phyloP scores from a whole-genome alignment of 2,888 invertebrate genomes.

The Troglohyphantes excavatus region DNA sequence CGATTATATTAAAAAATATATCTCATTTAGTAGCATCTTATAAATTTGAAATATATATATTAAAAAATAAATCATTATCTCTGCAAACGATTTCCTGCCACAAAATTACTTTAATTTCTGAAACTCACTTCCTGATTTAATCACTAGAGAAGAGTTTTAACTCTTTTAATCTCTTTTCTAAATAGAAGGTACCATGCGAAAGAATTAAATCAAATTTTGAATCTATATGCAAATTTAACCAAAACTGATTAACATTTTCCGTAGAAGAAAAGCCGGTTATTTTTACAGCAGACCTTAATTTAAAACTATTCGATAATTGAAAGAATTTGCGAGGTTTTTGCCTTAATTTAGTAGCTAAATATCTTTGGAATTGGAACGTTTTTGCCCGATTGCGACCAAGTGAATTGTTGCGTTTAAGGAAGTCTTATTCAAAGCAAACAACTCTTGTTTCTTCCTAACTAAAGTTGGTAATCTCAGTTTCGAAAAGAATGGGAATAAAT shows the following conservation, averaged over 20 bases:
- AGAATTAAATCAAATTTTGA: conserved; percentile 24
- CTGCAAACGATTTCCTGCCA: too few relatives aligned
- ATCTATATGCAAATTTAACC: conserved; percentile 50
- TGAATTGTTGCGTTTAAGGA: conserved; percentile 27
- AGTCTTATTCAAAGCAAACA: conserved; percentile 2
- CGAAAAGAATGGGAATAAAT: conserved; percentile 26
- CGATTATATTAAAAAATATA: too few relatives aligned
- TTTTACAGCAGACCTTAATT: conserved; percentile 35
- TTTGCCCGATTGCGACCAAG: neutral
- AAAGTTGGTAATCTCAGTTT: conserved; percentile 32
- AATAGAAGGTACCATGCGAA: too few relatives aligned
- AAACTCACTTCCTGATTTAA: too few relatives aligned
- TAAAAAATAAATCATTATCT: too few relatives aligned
- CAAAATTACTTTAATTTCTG: too few relatives aligned
- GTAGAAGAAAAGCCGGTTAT: neutral
- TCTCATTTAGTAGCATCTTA: too few relatives aligned
- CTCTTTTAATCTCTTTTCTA: too few relatives aligned
- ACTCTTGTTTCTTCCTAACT: conserved; percentile 31
- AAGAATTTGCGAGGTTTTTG: conserved; percentile 28
- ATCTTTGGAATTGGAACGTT: conserved; percentile 23
- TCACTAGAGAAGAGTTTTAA: too few relatives aligned
- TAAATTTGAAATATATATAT: too few relatives aligned
- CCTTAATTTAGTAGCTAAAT: neutral
- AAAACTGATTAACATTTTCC: conserved; percentile 1
- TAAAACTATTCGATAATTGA: conserved; percentile 28